phyloP scores from a whole-genome alignment of 2,888 invertebrate species.

The Lagria hirta region DNA sequence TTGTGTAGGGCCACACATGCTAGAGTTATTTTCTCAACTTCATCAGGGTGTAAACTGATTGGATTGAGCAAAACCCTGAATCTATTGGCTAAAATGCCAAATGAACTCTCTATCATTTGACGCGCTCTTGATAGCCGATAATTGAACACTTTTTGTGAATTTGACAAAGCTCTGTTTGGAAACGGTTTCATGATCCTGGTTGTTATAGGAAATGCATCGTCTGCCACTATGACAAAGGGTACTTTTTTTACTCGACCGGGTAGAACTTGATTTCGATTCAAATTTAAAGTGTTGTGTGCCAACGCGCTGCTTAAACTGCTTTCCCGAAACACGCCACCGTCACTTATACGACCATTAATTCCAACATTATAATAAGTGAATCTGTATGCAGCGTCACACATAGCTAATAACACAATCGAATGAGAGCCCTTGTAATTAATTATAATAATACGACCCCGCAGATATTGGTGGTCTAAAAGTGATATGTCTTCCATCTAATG shows the following conservation, averaged over 20 bases:
- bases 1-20: constrained; percentile 24
- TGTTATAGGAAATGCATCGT: constrained; percentile 39
- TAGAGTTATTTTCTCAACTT: constrained; percentile 21
- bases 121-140: constrained; percentile 25
- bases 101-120: constrained; percentile 28
- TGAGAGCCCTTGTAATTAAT: constrained; percentile 35
- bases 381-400: constrained; percentile 35
- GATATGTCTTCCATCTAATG: constrained; percentile 24
- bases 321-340: constrained; percentile 37
- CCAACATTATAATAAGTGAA: constrained; percentile 38
- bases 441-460: constrained; percentile 35
- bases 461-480: constrained; percentile 13
- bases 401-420: constrained; percentile 37
- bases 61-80: constrained; percentile 27
- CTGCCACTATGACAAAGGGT: constrained; percentile 38
- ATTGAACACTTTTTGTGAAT: constrained; percentile 26
- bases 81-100: constrained; percentile 27
- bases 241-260: constrained; percentile 21
- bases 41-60: constrained; percentile 24
- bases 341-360: constrained; percentile 36
- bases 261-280: constrained; percentile 32
- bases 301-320: constrained; percentile 30
- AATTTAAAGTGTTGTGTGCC: constrained; percentile 30
- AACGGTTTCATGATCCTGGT: constrained; percentile 38
- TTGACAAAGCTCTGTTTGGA: constrained; percentile 24